Base-by-base conservation (phyloP, 2,113 vertebrate genomes). In the Hippocampus guttulatus region DNA sequence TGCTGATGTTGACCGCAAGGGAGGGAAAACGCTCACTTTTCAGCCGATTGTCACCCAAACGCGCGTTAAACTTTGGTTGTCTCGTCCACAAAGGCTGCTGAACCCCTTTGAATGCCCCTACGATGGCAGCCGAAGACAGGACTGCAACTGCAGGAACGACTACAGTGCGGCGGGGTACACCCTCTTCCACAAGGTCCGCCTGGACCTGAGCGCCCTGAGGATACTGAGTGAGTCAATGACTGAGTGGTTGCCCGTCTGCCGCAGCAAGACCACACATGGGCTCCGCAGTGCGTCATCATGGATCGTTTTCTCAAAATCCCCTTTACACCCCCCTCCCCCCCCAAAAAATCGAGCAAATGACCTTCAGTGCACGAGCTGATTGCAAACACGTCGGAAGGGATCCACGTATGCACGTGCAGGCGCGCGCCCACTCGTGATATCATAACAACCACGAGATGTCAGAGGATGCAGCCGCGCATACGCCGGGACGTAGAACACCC, bases 81-180 rank as follows among this genome's bases (percentile, higher is more conserved):
- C 6, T 18, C 66, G 43, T 11, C 64, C 5, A 2, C 45, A 20
- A 75, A 98, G 96, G 82, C 67, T 98, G 67, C 91, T 93, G 84
- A 98, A 98, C 87, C 97, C 96, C 0, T 96, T 96, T 33, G 94
- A 98, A 57, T 98, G 96, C 66, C 97, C 97, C 43, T 95, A 94
- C 70, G 97, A 98, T 55, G 95, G 96, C 90, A 98, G 93, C 80
- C 93, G 95, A 68, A 93, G 90, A 70, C 92, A 93, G 81, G 94
- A 98, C 80, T 97, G 96, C 63, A 83, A 81, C 8, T 98, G 96
- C 82, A 93, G 85, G 87, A 94, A 95, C 40, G 96, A 97, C 84
- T 97, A 98, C 85, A 84, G 89, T 10, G 93, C 94, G 61, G 94
- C 94, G 33, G 96, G 97, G 68, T 93, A 95, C 79, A 98, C 97